phyloP scores from a whole-genome alignment of 2,113 vertebrate species.

The Cervus canadensis region DNA sequence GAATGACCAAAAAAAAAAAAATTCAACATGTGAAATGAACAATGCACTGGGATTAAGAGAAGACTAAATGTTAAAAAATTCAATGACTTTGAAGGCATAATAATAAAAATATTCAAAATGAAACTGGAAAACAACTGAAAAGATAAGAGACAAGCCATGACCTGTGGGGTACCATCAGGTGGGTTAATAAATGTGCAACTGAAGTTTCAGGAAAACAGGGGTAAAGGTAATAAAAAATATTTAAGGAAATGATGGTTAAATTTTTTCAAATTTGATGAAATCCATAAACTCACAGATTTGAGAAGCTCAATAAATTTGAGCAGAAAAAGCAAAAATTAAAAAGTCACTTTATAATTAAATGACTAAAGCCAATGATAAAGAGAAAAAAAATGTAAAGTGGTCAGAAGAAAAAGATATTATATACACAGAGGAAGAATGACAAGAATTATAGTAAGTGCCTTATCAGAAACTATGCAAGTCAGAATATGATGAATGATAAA shows the following conservation, averaged over 20 bases:
- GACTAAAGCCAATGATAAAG: background rate
- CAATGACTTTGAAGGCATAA: background rate
- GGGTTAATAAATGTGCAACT: background rate
- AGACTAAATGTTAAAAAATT: background rate
- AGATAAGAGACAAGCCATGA: background rate
- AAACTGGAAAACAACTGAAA: background rate
- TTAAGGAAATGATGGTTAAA: background rate
- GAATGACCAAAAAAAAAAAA: background rate
- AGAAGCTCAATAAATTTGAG: background rate
- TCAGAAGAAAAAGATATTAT: background rate
- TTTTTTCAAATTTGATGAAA: background rate
- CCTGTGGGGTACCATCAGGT: background rate
- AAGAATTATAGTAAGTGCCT: background rate
- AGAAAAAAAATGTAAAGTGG: background rate
- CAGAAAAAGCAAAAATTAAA: background rate
- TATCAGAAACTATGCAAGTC: background rate
- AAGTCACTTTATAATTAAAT: background rate
- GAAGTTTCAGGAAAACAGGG: background rate
- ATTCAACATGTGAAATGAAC: background rate
- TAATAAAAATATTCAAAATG: background rate
- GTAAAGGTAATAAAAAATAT: background rate
- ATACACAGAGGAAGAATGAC: background rate
- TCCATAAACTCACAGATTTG: background rate
- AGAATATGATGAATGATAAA: background rate
- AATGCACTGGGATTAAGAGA: background rate